Percentiles rank a stretch among this genome's conserved stretches.
phyloP scores from a whole-genome alignment of 2,113 vertebrate genomes.

The Paramormyrops kingsleyae region DNA sequence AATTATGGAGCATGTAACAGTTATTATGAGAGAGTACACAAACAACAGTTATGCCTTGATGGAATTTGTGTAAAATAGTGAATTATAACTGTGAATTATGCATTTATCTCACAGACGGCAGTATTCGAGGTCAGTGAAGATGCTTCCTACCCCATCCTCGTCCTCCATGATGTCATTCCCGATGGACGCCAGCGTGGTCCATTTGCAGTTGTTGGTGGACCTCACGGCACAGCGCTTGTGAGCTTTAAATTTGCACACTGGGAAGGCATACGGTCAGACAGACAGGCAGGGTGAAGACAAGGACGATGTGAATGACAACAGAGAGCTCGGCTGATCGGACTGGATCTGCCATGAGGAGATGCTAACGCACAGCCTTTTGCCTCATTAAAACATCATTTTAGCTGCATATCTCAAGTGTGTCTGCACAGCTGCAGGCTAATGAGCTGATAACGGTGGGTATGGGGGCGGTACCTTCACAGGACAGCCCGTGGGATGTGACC shows the following conservation, averaged over 20 bases:
- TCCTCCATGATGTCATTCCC: conserved; percentile 86
- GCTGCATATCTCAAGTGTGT: background rate
- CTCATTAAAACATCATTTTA: background rate
- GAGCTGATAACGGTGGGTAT: background rate
- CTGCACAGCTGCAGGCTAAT: background rate
- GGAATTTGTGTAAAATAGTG: background rate
- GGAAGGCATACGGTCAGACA: background rate
- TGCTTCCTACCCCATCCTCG: conserved; percentile 75
- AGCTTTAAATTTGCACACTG: conserved; percentile 93
- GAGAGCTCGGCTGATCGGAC: background rate
- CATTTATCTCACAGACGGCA: background rate
- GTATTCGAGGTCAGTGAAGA: background rate
- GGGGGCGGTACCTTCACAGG: conserved; percentile 79
- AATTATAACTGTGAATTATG: background rate
- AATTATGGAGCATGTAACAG: background rate
- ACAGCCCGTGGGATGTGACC: conserved; percentile 84
- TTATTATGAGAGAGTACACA: background rate
- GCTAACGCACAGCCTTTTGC: background rate
- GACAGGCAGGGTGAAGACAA: background rate
- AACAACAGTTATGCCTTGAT: background rate
- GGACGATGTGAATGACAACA: background rate
- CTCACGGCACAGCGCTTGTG: conserved; percentile 88
- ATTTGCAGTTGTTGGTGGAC: conserved; percentile 93
- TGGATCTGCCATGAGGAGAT: background rate
- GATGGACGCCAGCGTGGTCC: conserved; percentile 88